A percentile compares a stretch with the other conserved stretches of the same genome.
These are phyloP conservation scores for Meloidogyne hapla DNA, from an alignment of 1,140 invertebrate genomes.

Conservation along the genomic window DNA sequence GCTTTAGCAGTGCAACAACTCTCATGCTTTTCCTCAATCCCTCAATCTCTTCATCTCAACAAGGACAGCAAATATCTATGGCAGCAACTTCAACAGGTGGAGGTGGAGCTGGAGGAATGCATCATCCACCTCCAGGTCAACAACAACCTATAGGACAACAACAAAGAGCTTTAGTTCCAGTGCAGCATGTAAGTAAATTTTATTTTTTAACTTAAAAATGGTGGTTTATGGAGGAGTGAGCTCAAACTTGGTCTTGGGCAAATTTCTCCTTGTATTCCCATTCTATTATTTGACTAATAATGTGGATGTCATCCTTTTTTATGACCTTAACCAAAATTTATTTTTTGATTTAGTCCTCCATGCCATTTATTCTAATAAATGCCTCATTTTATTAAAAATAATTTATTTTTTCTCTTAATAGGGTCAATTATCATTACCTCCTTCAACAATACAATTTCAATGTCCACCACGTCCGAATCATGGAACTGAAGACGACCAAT, in stretches of 20 bases:
- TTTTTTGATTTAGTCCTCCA: too few species aligned
- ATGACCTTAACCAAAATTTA: too few species aligned
- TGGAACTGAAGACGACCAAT: conserved; percentile 90
- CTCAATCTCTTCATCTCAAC: neutral
- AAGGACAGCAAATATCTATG: neutral
- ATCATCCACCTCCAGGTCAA: neutral
- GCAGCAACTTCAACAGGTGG: neutral
- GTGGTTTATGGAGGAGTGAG: too few species aligned
- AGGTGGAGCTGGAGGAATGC: neutral
- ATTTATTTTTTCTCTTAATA: conserved; percentile 8
- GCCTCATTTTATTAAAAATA: neutral
- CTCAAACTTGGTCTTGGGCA: too few species aligned
- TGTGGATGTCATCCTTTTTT: too few species aligned
- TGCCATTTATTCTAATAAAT: too few species aligned
- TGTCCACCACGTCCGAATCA: conserved; percentile 73
- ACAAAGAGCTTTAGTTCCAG: neutral
- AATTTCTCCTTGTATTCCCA: too few species aligned
- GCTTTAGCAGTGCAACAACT: neutral
- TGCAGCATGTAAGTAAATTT: neutral
- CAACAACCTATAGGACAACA: neutral
- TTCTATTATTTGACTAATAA: too few species aligned
- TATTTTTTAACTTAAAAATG: too few species aligned
- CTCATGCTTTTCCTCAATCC: neutral
- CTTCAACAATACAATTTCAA: conserved; percentile 37
- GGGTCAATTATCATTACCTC: neutral